A percentile compares a stretch with the other conserved stretches of the same genome.
These are phyloP conservation scores for Planiliza haematocheilus DNA, from an alignment of 2,113 vertebrate genomes.

Conservation along the genomic window DNA sequence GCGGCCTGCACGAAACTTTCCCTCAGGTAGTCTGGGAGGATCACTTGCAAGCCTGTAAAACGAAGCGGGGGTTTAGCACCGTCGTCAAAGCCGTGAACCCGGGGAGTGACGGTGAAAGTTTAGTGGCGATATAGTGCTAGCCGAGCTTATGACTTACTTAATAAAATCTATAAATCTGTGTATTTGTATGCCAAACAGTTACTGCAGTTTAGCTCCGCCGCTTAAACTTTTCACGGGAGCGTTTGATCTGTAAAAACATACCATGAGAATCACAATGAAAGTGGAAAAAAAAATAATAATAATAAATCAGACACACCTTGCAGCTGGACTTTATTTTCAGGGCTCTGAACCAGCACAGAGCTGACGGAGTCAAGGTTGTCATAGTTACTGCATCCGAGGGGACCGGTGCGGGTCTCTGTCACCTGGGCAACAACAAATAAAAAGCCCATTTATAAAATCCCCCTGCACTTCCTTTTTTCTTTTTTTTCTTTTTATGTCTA, in stretches of 20 bases:
- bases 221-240: background rate
- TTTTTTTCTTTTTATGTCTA: no score
- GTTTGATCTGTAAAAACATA: background rate
- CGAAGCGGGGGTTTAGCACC: constrained; percentile 32
- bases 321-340: constrained; percentile 98
- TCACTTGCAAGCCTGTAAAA: constrained; percentile 90
- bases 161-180: constrained; percentile 26
- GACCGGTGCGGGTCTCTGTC: constrained; percentile 96
- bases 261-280: background rate
- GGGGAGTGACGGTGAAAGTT: constrained; percentile 30
- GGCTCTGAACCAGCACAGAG: constrained; percentile 98
- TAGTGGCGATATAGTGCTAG: background rate
- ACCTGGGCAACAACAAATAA: constrained; percentile 87
- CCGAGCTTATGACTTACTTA: constrained; percentile 19
- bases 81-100: constrained; percentile 34
- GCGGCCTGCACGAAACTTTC: constrained; percentile 95
- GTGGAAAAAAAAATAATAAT: no score
- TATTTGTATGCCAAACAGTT: background rate
- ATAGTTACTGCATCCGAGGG: constrained; percentile 99
- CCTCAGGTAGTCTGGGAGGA: constrained; percentile 94
- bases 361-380: constrained; percentile 99
- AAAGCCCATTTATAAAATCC: constrained; percentile 11
- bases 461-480: background rate
- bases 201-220: background rate
- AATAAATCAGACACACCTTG: constrained; percentile 91